Evolutionary conservation across 2,888 invertebrate species (phyloP), one percentile per base, ranked within the genome.

Genomic region (Polydrusus cervinus): DNA sequence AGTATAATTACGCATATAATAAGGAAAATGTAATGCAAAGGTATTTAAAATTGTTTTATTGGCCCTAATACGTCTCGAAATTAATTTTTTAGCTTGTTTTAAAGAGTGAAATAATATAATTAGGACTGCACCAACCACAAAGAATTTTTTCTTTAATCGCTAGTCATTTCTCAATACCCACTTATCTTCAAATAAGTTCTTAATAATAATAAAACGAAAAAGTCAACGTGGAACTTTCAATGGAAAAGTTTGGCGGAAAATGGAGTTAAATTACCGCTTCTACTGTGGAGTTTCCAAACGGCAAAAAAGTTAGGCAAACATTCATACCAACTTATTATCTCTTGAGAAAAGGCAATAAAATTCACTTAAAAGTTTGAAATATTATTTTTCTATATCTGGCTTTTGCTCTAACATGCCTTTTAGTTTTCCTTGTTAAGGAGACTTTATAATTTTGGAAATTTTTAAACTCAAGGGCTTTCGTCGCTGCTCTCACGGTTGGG

Each of bases 281-380:
- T 34, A 8, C 34, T 71, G 51, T 53, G 53, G 57, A 75, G 70
- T 60, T 75, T 71, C 67, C 45, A 61, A 65, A 57, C 40, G 67
- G 71, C 75, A 49, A 74, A 74, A 69, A 69, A 69, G 55, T 70
- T 62, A 60, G 70, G 38, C 71, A 49, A 74, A 75, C 75, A 75
- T 75, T 75, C 66, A 75, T 75, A 67, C 70, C 75, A 60, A 75
- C 66, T 71, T 75, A 75, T 75, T 75, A 75, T 75, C 75, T 75
- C 64, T 67, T 57, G 61, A 61, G 61, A 57, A 61, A 70, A 67
- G 45, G 70, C 61, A 60, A 51, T 55, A 60, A 70, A 75, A 75
- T 75, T 75, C 71, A 75, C 66, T 75, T 75, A 75, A 55, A 71
- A 71, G 49, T 75, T 75, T 71, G 51, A 66, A 66, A 51, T 65